Percentiles rank a stretch among this genome's conserved stretches.
Conservation (phyloP, 92 coral and sea anemone genomes). For the Parazoanthus darwini region DNA sequence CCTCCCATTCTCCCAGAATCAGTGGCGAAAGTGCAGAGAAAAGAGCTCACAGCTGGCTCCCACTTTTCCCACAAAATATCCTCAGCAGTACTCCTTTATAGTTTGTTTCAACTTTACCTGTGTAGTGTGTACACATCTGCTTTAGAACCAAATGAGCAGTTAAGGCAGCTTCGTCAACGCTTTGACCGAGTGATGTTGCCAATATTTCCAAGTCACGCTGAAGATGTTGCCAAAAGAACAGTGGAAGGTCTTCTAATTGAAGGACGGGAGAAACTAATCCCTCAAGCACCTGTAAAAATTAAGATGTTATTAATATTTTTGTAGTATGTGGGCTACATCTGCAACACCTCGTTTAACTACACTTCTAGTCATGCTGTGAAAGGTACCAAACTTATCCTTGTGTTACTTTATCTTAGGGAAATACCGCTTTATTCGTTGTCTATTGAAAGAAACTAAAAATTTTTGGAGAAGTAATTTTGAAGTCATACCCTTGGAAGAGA, state of each 20-base stretch:
- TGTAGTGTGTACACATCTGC: slow-evolving; percentile 1
- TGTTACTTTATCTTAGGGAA: too few relatives aligned
- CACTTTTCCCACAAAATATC: too few relatives aligned
- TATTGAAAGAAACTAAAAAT: too few relatives aligned
- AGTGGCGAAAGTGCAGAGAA: too few relatives aligned
- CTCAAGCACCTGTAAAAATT: slow-evolving; percentile 4
- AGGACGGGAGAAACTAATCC: slow-evolving; percentile 9
- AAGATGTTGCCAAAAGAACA: slow-evolving; percentile 45
- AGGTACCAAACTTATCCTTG: neutral
- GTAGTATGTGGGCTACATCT: too few relatives aligned
- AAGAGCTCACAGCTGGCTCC: too few relatives aligned
- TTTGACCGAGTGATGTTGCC: slow-evolving; percentile 38
- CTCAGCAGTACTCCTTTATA: too few relatives aligned
- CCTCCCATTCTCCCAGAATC: too few relatives aligned
- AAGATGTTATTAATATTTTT: too few relatives aligned
- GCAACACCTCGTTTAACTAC: neutral
- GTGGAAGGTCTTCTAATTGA: slow-evolving; percentile 25
- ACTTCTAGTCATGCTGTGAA: neutral
- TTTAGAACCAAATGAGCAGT: slow-evolving; percentile 49
- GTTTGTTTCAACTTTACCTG: neutral
- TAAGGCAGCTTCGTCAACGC: slow-evolving; percentile 36
- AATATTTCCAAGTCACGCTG: slow-evolving; percentile 37
- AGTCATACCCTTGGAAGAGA: too few relatives aligned
- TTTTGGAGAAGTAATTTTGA: too few relatives aligned
- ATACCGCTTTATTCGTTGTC: too few relatives aligned